phyloP scores from a whole-genome alignment of 2,888 invertebrate species.

The Dione juno region DNA sequence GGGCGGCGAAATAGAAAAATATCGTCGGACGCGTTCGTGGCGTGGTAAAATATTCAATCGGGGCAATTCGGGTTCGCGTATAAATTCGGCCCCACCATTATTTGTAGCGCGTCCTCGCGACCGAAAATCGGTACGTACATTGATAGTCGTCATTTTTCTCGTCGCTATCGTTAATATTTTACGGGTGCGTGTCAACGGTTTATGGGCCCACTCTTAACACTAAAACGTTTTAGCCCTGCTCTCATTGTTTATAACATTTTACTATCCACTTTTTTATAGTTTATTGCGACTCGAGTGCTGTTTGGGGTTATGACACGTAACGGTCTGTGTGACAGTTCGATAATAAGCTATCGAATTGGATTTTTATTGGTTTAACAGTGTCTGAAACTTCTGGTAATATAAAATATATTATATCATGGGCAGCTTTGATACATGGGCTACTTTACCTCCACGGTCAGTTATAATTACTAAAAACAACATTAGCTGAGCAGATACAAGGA shows the following conservation, averaged over 20 bases:
- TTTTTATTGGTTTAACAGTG: conserved; percentile 70
- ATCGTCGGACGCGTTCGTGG: conserved; percentile 80
- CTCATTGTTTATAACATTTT: conserved; percentile 83
- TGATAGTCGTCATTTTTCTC: conserved; percentile 83
- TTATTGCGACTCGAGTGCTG: conserved; percentile 74
- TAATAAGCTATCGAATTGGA: conserved; percentile 70
- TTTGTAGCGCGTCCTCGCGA: conserved; percentile 80
- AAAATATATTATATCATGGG: not conserved
- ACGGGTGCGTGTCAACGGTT: conserved; percentile 82
- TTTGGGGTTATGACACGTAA: conserved; percentile 70
- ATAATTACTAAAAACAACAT: too few relatives aligned
- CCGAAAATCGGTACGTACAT: conserved; percentile 80
- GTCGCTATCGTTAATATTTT: conserved; percentile 82
- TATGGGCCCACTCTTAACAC: conserved; percentile 82
- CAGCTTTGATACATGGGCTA: not conserved
- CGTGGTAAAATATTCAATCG: conserved; percentile 83
- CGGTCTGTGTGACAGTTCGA: conserved; percentile 66
- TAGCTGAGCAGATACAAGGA: not conserved
- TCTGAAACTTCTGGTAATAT: conserved; percentile 46
- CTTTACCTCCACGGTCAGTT: not conserved
- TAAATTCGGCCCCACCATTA: conserved; percentile 80
- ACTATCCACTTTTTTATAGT: conserved; percentile 81
- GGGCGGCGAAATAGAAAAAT: conserved; percentile 81
- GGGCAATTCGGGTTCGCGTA: conserved; percentile 81
- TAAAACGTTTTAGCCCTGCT: conserved; percentile 82